Base-by-base conservation (phyloP, 1,140 invertebrate species). In the Diuraphis noxia region DNA sequence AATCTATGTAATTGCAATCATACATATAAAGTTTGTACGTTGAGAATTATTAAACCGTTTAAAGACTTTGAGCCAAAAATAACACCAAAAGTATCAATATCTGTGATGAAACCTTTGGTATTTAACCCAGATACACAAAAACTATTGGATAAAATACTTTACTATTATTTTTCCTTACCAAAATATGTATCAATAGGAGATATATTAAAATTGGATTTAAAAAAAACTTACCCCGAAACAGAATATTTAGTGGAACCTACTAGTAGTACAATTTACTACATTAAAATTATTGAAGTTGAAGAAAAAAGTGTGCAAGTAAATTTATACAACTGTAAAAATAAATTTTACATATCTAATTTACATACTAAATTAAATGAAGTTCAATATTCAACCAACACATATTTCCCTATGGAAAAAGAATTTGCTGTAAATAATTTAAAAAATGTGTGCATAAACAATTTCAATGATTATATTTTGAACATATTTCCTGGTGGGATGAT, bases 271-370 rank as follows among this genome's bases (percentile, higher is more conserved):
- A 52, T 43, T 52, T 1, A 82, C 34, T 91, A 81, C 25, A 52
- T 91, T 30, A 82, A 91, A 82, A 52, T 91, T 49, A 9, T 91
- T n/a, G 34, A 82, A 8, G 0, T 49, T 1, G 34, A 52, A 81
- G 77, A 38, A 46, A 82, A 4, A 36, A 49, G 25, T 40, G 19
- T 23, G 2, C 13, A 91, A 30, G 25, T 30, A 36, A 30, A 49
- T 81, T 25, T 91, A 49, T 91, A 91, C n/a, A 91, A 91, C 21
- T 91, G 43, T 52, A 91, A 81, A 91, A 91, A 34, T 25, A 91
- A 36, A 52, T 46, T 38, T 81, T 82, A 91, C 52, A 82, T 91
- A 30, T 81, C 89, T 30, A 91, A n/a, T 91, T 81, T 23, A 38
- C 23, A 52, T 38, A 52, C 77, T 49, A 91, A 82, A 82, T 82